These are phyloP conservation scores for Diadema setosum DNA, from an alignment of 35 echinoderm and acorn worm species.

Conservation along the genomic window DNA sequence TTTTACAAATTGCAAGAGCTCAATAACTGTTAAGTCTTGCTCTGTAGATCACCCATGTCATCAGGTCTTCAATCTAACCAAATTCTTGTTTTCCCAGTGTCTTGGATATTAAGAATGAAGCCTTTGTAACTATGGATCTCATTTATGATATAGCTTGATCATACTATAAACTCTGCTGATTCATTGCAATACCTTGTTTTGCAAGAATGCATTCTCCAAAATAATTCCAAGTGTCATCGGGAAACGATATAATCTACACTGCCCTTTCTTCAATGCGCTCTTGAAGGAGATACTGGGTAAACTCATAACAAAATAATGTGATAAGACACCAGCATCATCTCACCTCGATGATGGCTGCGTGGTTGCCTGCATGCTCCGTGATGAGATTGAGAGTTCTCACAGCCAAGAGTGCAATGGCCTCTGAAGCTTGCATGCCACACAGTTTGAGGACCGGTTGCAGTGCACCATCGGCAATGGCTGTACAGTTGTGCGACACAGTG, in stretches of 20 bases:
- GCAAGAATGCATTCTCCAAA: not conserved
- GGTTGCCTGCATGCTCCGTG: constrained; percentile 75
- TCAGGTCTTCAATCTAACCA: no score
- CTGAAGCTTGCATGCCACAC: constrained; percentile 75
- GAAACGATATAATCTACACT: not conserved
- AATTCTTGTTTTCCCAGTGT: no score
- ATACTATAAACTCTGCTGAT: no score
- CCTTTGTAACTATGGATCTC: no score
- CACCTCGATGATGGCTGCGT: constrained; percentile 93
- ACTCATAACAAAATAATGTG: not conserved
- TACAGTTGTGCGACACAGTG: no score
- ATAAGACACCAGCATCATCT: no score
- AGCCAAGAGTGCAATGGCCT: constrained; percentile 83
- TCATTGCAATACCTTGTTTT: no score
- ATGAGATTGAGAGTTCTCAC: constrained; percentile 79
- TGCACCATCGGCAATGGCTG: constrained; percentile 80
- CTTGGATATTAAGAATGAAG: no score
- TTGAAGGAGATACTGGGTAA: not conserved
- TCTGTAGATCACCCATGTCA: no score
- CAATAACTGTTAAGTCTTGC: no score
- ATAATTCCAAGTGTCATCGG: not conserved
- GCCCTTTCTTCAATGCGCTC: not conserved
- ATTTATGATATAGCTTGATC: no score
- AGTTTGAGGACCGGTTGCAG: constrained; percentile 79
- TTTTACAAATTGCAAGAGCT: no score